A percentile compares a stretch with the other conserved stretches of the same genome.
phyloP scores from a whole-genome alignment of 1,140 invertebrate species.

The Drosophila rufa region DNA sequence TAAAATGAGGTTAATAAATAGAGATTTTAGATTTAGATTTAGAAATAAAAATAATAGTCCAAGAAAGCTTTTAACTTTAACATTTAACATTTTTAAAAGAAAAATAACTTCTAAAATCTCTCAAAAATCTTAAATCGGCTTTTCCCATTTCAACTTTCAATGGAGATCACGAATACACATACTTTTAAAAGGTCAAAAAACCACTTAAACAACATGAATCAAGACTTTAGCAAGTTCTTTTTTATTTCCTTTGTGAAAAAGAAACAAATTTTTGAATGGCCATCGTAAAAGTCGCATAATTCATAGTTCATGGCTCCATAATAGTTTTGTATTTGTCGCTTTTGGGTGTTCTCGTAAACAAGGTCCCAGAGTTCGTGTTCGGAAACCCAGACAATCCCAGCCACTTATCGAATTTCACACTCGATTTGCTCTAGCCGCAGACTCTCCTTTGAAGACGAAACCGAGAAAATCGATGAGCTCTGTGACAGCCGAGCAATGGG shows the following conservation, averaged over 20 bases:
- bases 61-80: no score
- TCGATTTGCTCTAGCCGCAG: constrained; percentile 55
- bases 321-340: constrained; percentile 14
- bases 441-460: constrained; percentile 39
- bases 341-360: constrained; percentile 23
- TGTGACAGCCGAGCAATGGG: constrained; percentile 49
- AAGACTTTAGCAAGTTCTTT: constrained; percentile 9
- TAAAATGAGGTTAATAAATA: no score
- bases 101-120: no score
- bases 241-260: constrained; percentile 26
- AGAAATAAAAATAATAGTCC: no score
- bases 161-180: background rate
- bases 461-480: constrained; percentile 52
- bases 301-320: constrained; percentile 46
- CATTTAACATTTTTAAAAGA: no score
- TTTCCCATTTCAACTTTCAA: background rate
- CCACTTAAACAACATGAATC: constrained; percentile 24
- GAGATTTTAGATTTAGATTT: no score
- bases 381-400: constrained; percentile 50
- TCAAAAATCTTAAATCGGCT: background rate
- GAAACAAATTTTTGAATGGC: constrained; percentile 56
- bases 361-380: constrained; percentile 15
- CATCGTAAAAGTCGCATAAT: constrained; percentile 64
- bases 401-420: constrained; percentile 79
- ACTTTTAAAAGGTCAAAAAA: background rate